Evolutionary conservation across 2,797 vertebrate genomes (phyloP).

Genomic region (Eurystomus glaucurus): DNA sequence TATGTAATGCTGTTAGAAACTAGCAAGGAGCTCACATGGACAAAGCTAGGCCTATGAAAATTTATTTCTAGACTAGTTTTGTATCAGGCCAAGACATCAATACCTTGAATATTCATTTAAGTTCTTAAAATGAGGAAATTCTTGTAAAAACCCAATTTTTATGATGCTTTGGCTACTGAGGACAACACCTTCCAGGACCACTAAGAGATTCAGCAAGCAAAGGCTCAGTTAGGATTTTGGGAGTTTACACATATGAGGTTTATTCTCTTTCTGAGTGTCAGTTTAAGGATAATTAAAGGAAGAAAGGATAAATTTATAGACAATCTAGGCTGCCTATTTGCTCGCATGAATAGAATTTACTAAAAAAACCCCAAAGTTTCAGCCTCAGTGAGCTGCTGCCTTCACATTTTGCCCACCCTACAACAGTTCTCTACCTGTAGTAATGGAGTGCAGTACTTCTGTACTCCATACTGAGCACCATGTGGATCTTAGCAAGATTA

Average conservation of each 20-base stretch:
- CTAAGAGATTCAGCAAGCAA: neutral
- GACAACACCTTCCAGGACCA: neutral
- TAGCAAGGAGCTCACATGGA: neutral
- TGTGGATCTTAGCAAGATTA: neutral
- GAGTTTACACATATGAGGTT: accelerated
- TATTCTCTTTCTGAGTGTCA: neutral
- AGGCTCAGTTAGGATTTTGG: neutral
- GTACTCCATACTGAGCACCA: accelerated
- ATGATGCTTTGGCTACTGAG: neutral
- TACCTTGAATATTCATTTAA: neutral
- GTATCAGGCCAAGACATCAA: neutral
- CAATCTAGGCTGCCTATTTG: neutral
- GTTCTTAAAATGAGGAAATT: neutral
- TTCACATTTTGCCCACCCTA: neutral
- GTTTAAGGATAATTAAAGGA: neutral
- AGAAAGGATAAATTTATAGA: neutral
- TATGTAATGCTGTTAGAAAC: neutral
- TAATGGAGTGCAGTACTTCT: neutral
- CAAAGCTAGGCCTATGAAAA: neutral
- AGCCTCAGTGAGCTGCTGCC: accelerated
- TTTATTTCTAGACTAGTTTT: neutral
- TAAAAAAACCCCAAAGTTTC: neutral
- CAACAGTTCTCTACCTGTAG: accelerated
- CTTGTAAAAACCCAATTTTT: neutral
- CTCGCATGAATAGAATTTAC: neutral